Evolutionary conservation across 2,888 invertebrate species (phyloP), one percentile per base, ranked within the genome.

Genomic region (Polydrusus tereticollis): DNA sequence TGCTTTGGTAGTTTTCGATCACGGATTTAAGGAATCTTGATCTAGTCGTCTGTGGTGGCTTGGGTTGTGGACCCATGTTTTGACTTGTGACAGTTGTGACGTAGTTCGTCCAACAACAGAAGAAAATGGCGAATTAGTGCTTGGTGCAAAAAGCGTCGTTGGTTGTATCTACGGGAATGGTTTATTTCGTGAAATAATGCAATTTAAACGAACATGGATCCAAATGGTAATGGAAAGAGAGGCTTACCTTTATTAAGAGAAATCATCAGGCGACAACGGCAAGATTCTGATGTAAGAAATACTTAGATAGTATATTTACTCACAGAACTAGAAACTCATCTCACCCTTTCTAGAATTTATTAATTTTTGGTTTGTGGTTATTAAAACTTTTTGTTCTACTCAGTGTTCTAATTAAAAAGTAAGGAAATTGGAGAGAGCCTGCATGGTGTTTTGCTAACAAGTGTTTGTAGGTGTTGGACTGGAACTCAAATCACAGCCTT

Each of bases 211-310:
- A 50, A 62, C 55, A 87, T 88, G 86, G 88, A 88, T 83, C 84
- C 87, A 69, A 88, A 88, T 83, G 87, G 87, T 59, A 88, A 88
- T 84, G 90, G 90, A 74, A 90, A 90, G 83, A 88, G 89, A 76
- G 88, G 88, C 76, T 87, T 89, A 58, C 86, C 87, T 60, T 90
- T 89, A 83, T 85, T 91, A 78, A 87, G 89, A 75, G 90, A 91
- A 83, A 84, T 87, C 72, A 87, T 89, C 77, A 88, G 90, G 79
- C 88, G 90, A 82, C 90, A 90, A 81, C 88, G 91, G 83, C 91
- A 92, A 83, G 92, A 92, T 86, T 91, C 90, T 16, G 91, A 92
- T 82, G 91, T 91, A 85, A 87, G 88, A 80, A 69, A 63, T 59
- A 57, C 26, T 21, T 50, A 50, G n/a, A 63, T 47, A 8, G 29